Base-by-base conservation (phyloP, 2,797 vertebrate species). In the Eulemur rubriventer region DNA sequence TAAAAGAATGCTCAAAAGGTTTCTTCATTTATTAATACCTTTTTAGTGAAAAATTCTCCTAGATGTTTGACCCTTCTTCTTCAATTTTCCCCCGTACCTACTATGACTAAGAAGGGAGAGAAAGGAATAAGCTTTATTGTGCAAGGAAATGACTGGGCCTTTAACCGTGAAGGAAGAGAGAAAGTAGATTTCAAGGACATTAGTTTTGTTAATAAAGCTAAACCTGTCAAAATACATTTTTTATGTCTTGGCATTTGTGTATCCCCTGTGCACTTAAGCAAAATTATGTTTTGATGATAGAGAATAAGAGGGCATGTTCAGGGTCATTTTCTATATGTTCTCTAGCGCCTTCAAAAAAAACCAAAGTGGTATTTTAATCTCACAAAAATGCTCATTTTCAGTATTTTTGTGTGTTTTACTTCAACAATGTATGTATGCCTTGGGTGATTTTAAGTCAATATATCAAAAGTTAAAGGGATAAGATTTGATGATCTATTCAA, bases 111-210 rank as follows among this genome's bases (percentile, higher is more conserved):
- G 22, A 26, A n/a, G 6, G n/a, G 33, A 30, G 16, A 70, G 18
- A 92, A 84, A 7, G 1, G 13, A 26, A 38, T 80, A 48, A 38
- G 8, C 2, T 33, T 63, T 76, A 75, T 70, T 63, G 3, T 87
- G 11, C 4, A 6, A 30, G 10, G 8, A 95, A 93, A 35, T 65
- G 24, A 43, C 28, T 17, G 26, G 28, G 6, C 7, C 57, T 72
- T 72, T 24, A 84, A 72, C 24, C 0, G 0, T 26, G 2, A 90
- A 59, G 9, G 7, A 86, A 61, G 28, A 85, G 4, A 78, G 28
- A 84, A 83, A 92, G 50, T 9, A 84, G 26, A 75, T 85, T 93
- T 93, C 67, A 96, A 82, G 69, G 46, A n/a, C 46, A 83, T 80
- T 52, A 48, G 10, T 80, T 96, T 76, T 95, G 94, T 61, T 79